phyloP scores from a whole-genome alignment of 30 jellyfish, hydroid and myxozoan genomes.

The Pelagia noctiluca region DNA sequence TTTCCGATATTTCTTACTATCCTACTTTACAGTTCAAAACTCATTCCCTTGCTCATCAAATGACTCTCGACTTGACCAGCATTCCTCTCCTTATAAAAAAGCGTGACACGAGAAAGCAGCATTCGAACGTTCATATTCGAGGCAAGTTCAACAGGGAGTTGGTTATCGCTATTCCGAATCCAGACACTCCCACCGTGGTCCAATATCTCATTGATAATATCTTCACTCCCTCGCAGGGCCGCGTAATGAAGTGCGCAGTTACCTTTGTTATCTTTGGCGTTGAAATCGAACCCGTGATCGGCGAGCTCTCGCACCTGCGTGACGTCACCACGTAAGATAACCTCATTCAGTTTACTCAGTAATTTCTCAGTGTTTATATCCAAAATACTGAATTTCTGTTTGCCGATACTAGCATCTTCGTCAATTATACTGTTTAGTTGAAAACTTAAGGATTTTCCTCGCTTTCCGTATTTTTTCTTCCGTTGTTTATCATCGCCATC shows the following conservation, averaged over 20 bases:
- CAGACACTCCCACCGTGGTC: slow-evolving; percentile 71
- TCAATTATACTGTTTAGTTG: slow-evolving; percentile 24
- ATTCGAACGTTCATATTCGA: slow-evolving; percentile 58
- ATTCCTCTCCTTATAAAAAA: slow-evolving; percentile 56
- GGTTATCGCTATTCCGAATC: slow-evolving; percentile 40
- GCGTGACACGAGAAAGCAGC: slow-evolving; percentile 62
- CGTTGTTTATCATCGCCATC: slow-evolving; percentile 24
- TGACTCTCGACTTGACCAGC: slow-evolving; percentile 39
- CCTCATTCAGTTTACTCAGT: slow-evolving; percentile 16
- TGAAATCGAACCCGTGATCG: slow-evolving; percentile 57
- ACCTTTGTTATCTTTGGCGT: slow-evolving; percentile 44
- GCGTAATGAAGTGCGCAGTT: slow-evolving; percentile 75
- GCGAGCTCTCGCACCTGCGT: slow-evolving; percentile 59
- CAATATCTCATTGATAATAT: slow-evolving; percentile 39
- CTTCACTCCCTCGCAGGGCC: slow-evolving; percentile 65
- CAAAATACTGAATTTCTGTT: neutral
- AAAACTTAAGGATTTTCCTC: slow-evolving; percentile 36
- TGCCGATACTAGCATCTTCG: neutral
- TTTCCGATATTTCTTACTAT: neutral
- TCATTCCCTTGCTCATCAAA: slow-evolving; percentile 56
- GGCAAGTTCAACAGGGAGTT: slow-evolving; percentile 67
- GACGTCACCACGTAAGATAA: slow-evolving; percentile 41
- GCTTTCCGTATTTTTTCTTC: slow-evolving; percentile 3
- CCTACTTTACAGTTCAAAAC: slow-evolving; percentile 40
- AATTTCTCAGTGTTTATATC: slow-evolving; percentile 46